Percentiles rank a stretch among this genome's conserved stretches.
Conservation (phyloP, 2,113 vertebrate species). For the rabbit (Oryctolagus cuniculus) region mOryCun1.1 NC_091453.1:29427001-29427500, state of each 20-base stretch:
- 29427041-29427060: slow-evolving; percentile 13
- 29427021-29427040: slow-evolving; percentile 18
- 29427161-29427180: slow-evolving; percentile 77
- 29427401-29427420: neutral
- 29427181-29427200: slow-evolving; percentile 61
- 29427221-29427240: slow-evolving; percentile 11
- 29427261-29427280: neutral
- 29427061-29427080: slow-evolving; percentile 2
- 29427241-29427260: neutral
- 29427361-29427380: neutral
- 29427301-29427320: neutral
- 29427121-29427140: neutral
- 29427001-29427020: neutral
- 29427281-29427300: neutral
- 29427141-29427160: neutral
- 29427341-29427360: neutral
- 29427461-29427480: neutral
- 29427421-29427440: neutral
- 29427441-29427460: neutral
- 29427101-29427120: neutral
- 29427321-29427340: neutral
- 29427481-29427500: neutral
- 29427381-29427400: neutral
- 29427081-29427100: slow-evolving; percentile 21
- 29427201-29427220: neutral